phyloP scores from a whole-genome alignment of 2,888 invertebrate genomes.

The Limnephilus rhombicus region DNA sequence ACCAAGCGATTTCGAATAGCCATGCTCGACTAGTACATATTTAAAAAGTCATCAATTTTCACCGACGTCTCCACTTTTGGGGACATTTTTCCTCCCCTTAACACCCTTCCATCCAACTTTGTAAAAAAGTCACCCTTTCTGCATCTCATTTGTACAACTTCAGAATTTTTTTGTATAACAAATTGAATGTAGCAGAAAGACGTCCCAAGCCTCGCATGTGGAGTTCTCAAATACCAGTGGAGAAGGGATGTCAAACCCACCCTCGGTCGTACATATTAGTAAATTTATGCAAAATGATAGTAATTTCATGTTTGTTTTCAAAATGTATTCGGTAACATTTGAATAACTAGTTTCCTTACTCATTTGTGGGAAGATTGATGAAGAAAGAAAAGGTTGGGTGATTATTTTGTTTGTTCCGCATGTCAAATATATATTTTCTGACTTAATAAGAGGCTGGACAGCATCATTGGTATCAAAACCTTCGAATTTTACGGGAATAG shows the following conservation, averaged over 20 bases:
- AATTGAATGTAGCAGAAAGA: constrained; percentile 35
- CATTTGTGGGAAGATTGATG: not conserved
- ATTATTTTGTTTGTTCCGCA: not conserved
- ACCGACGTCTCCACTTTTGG: not conserved
- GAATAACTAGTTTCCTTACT: constrained; percentile 16
- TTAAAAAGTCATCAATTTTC: not conserved
- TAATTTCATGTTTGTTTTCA: constrained; percentile 3
- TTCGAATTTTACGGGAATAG: not conserved
- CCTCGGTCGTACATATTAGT: not conserved
- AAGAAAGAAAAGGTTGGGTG: not conserved
- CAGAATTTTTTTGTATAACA: constrained; percentile 37
- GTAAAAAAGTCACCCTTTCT: constrained; percentile 22
- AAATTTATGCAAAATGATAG: constrained; percentile 1
- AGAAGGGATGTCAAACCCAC: constrained; percentile 19
- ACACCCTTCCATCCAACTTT: constrained; percentile 18
- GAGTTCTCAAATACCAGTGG: not conserved
- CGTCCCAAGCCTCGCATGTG: not conserved
- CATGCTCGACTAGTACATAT: not conserved
- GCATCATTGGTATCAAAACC: not conserved
- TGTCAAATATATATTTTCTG: not conserved
- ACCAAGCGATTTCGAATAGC: not conserved
- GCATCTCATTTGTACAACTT: constrained; percentile 28
- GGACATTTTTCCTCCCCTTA: not conserved
- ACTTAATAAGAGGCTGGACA: not conserved
- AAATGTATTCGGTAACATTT: not conserved